phyloP scores from a whole-genome alignment of 1,140 invertebrate species.

The Sminthurinus signatus region DNA sequence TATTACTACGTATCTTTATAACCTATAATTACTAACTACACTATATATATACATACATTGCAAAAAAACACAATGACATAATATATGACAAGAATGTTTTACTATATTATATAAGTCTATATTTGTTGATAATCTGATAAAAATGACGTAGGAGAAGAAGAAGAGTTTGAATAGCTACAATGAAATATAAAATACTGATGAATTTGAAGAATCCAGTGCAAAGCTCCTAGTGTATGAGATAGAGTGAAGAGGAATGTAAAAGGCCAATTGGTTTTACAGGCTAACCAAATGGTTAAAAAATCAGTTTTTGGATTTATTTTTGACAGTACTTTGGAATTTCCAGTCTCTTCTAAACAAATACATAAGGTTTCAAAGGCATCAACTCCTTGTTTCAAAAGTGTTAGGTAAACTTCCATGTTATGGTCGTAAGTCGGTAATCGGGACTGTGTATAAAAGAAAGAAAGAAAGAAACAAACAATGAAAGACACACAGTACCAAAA shows the following conservation, averaged over 20 bases:
- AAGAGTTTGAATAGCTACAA: too few species aligned
- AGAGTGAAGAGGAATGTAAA: background rate
- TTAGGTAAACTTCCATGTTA: constrained; percentile 1
- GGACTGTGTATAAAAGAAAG: background rate
- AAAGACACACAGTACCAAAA: background rate
- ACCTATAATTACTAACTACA: too few species aligned
- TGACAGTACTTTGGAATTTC: background rate
- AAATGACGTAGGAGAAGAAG: too few species aligned
- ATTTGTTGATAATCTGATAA: too few species aligned
- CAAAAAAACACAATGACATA: too few species aligned
- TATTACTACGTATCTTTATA: too few species aligned
- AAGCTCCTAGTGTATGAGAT: background rate
- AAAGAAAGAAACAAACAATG: background rate
- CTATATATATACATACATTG: too few species aligned
- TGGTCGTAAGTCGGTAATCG: background rate
- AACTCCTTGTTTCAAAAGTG: background rate
- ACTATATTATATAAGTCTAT: too few species aligned
- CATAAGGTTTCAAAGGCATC: background rate
- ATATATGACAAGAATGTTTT: too few species aligned
- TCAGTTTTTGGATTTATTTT: background rate
- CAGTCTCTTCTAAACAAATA: background rate
- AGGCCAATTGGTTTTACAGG: background rate
- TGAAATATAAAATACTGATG: too few species aligned
- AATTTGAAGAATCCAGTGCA: too few species aligned
- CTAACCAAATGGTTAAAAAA: background rate